A percentile compares a stretch with the other conserved stretches of the same genome.
These are phyloP conservation scores for Ciconia nigra DNA, from an alignment of 2,797 vertebrate genomes.

Conservation along the genomic window DNA sequence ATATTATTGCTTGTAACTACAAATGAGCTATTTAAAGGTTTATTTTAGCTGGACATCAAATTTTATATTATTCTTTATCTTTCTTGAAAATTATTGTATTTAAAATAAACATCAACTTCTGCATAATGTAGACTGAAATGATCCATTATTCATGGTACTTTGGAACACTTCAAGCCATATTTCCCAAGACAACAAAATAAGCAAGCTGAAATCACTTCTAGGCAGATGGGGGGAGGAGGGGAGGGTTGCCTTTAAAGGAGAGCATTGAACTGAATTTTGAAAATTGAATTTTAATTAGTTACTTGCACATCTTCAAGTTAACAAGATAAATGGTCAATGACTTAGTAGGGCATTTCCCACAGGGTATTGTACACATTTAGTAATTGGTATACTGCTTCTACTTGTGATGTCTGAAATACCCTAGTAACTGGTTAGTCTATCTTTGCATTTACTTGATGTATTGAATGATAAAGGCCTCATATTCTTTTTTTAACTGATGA, in stretches of 20 bases:
- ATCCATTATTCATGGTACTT: neutral
- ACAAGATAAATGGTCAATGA: neutral
- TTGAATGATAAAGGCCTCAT: neutral
- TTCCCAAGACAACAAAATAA: constrained; percentile 18
- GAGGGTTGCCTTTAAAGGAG: neutral
- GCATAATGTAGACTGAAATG: neutral
- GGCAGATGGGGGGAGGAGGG: neutral
- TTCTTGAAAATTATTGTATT: neutral
- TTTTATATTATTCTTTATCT: neutral
- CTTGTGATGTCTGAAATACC: neutral
- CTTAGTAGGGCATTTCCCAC: neutral
- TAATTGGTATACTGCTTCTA: neutral
- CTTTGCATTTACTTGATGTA: neutral
- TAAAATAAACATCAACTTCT: neutral
- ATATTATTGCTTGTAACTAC: neutral
- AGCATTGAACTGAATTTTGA: neutral
- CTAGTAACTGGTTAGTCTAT: neutral
- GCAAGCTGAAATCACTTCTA: neutral
- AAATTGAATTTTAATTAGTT: constrained; percentile 58
- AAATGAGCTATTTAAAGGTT: neutral
- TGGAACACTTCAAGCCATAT: neutral
- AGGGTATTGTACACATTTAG: neutral
- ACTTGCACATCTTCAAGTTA: constrained; percentile 27
- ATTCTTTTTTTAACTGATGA: neutral
- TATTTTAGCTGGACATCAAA: neutral